Evolutionary conservation across 2,797 vertebrate genomes (phyloP).

Genomic region (Lophius americanus): DNA sequence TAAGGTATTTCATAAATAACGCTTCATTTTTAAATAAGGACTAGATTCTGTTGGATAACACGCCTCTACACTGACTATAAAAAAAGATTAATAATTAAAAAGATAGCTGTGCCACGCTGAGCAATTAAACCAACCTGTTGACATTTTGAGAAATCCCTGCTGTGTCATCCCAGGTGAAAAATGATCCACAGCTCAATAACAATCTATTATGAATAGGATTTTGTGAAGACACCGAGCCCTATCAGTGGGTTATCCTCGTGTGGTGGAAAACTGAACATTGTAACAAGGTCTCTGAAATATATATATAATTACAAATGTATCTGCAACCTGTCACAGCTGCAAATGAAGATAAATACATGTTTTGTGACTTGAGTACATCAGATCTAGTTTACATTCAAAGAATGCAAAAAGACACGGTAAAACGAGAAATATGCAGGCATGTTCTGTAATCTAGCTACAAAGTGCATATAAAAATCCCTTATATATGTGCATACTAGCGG

Average conservation of each 20-base stretch:
- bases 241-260: conserved; percentile 38
- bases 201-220: conserved; percentile 70
- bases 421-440: neutral
- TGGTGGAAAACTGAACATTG: conserved; percentile 8
- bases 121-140: conserved; percentile 69
- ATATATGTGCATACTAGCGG: neutral
- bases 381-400: neutral
- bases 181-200: conserved; percentile 66
- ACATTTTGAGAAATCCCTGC: conserved; percentile 73
- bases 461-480: neutral
- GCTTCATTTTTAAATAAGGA: neutral
- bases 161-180: conserved; percentile 67
- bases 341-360: conserved; percentile 10
- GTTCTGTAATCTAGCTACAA: too few species aligned
- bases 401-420: neutral
- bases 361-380: conserved; percentile 1
- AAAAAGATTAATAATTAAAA: conserved; percentile 42
- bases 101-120: conserved; percentile 53
- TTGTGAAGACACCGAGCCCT: conserved; percentile 20
- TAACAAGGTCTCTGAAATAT: conserved; percentile 3
- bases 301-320: conserved; percentile 17
- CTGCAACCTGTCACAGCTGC: neutral
- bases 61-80: conserved; percentile 13
- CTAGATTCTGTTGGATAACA: conserved; percentile 6
- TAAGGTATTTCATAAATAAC: neutral